Conservation (phyloP, 1,140 invertebrate species). For the Scaptomyza pallida region DNA sequence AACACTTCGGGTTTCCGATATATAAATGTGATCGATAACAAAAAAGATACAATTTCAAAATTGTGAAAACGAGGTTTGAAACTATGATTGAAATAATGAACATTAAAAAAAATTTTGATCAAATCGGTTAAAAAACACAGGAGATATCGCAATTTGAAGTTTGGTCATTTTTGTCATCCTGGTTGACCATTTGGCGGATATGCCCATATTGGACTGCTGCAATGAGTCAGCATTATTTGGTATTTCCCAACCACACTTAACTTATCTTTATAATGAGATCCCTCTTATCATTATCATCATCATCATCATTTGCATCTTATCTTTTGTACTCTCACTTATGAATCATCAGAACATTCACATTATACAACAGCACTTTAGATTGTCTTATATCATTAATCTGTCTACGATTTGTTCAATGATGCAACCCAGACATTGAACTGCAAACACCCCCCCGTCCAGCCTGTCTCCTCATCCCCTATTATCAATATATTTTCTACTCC, state of each 20-base stretch:
- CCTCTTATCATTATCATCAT: slow-evolving; percentile 16
- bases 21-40: no score
- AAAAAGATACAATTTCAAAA: no score
- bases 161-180: no score
- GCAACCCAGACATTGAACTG: slow-evolving; percentile 40
- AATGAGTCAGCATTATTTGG: slow-evolving; percentile 2
- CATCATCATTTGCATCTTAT: slow-evolving; percentile 41
- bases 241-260: slow-evolving; percentile 29
- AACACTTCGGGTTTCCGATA: no score
- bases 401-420: slow-evolving; percentile 12
- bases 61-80: no score
- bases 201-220: no score
- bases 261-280: slow-evolving; percentile 25
- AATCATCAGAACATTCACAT: slow-evolving; percentile 13
- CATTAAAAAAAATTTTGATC: no score
- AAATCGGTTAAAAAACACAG: no score
- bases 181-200: no score
- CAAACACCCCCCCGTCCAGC: background rate
- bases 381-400: slow-evolving; percentile 36
- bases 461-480: background rate
- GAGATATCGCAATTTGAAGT: no score
- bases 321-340: slow-evolving; percentile 24
- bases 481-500: slow-evolving; percentile 31
- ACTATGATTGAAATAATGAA: no score
- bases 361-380: slow-evolving; percentile 8